phyloP scores from a whole-genome alignment of 2,113 vertebrate genomes.

The Donacobius atricapilla region DNA sequence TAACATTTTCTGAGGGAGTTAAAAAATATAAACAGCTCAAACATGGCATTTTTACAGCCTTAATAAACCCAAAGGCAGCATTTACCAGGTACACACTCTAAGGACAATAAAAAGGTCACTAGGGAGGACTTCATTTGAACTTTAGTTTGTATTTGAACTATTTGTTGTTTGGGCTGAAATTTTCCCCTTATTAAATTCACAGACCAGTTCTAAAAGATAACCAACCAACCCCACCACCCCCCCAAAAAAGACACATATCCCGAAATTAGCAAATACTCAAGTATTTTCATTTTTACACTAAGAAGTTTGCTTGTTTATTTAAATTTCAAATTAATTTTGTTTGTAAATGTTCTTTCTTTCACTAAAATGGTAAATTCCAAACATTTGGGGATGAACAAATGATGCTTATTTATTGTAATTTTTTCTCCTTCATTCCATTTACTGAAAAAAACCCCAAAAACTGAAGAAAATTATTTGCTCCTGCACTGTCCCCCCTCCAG shows the following conservation, averaged over 20 bases:
- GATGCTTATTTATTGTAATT: neutral
- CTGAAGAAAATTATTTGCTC: fast-evolving
- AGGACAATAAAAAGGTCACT: neutral
- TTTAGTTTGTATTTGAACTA: neutral
- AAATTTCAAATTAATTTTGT: neutral
- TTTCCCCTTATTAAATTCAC: neutral
- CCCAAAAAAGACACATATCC: neutral
- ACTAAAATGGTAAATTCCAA: neutral
- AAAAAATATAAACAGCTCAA: slow-evolving; percentile 35
- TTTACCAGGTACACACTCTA: neutral
- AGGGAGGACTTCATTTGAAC: neutral
- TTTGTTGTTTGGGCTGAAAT: neutral
- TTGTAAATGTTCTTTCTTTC: neutral
- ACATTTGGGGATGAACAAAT: neutral
- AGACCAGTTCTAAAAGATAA: neutral
- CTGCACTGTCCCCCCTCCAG: neutral
- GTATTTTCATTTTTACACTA: neutral
- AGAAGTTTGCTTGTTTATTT: neutral
- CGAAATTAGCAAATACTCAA: neutral
- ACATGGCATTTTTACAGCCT: slow-evolving; percentile 24
- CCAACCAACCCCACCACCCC: too few species aligned
- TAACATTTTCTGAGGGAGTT: slow-evolving; percentile 26
- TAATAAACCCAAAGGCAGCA: slow-evolving; percentile 32
- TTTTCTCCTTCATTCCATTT: neutral
- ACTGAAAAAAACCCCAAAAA: neutral